Base-by-base conservation (phyloP, 2,797 vertebrate genomes). In the Schizopygopsis malacanthus region DNA sequence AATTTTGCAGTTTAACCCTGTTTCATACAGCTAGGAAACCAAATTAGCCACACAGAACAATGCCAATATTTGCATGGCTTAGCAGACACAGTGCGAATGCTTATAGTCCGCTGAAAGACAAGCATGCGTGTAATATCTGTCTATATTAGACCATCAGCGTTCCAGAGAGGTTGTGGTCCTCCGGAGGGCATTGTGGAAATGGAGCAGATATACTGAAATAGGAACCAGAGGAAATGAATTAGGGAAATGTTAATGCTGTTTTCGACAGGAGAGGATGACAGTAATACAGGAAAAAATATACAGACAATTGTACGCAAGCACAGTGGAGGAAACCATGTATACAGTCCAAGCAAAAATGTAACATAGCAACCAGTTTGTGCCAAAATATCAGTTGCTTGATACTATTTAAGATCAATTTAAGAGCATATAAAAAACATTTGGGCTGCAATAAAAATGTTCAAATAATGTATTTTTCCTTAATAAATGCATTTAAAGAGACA, bases 11-110 rank as follows among this genome's bases (percentile, higher is more conserved):
- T 76, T 77, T 65, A 84, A 76, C 71, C 11, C 33, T 0, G 4
- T 43, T 84, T 69, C n/a, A 69, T 83, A 63, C 7, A 52, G 80
- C 50, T 45, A 54, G 45, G 22, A 79, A 85, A 71, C n/a, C 83
- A 70, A 70, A 79, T 59, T 79, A 71, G 76, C 37, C 20, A 71
- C 76, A 70, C 75, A 79, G 65, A 52, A 71, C 50, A 79, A 85
- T 71, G 75, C 63, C 83, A 84, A 47, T 78, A 69, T 75, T 43
- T 84, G 5, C 37, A 56, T 33, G 12, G 15, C 25, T 59, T 70
- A 69, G 61, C 83, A 71, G n/a, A 70, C 47, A 9, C 75, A 45
- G 75, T 25, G 65, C 47, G 76, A 85, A 85, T 70, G 39, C 63
- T 45, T 47, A 79, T 70, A 47, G 37, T 37, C 39, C 2, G 37